phyloP scores from a whole-genome alignment of 2,888 invertebrate genomes.

The Sesia apiformis region DNA sequence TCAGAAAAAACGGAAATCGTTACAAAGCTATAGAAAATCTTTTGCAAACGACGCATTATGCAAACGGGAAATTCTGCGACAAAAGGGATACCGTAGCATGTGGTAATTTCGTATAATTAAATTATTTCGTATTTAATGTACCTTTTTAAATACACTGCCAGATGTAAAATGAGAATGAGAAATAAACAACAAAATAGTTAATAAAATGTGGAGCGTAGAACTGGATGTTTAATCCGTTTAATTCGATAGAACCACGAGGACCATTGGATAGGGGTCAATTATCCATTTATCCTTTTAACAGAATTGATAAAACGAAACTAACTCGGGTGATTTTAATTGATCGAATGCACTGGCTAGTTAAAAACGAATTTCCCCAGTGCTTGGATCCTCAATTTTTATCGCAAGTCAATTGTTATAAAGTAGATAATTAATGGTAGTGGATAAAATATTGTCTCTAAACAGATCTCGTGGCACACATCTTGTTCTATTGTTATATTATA shows the following conservation, averaged over 20 bases:
- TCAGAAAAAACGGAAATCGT: no score
- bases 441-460: no score
- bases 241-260: constrained; percentile 58
- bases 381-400: constrained; percentile 32
- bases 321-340: constrained; percentile 68
- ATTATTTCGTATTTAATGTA: no score
- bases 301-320: constrained; percentile 72
- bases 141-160: no score
- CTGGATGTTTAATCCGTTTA: constrained; percentile 51
- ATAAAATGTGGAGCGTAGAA: constrained; percentile 42
- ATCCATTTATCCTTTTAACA: constrained; percentile 74
- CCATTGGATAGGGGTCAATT: constrained; percentile 70
- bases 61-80: no score
- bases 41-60: no score
- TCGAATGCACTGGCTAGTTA: constrained; percentile 53
- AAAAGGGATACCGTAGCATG: no score
- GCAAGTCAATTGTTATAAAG: constrained; percentile 6
- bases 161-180: background rate
- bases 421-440: background rate
- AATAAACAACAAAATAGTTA: constrained; percentile 10
- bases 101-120: no score
- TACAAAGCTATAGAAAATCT: no score
- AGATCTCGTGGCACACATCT: no score
- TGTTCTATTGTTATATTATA: no score
- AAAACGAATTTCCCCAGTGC: constrained; percentile 49